Conservation (phyloP, 1,140 invertebrate species). For the Pseudomyrmex cubaensis region DNA sequence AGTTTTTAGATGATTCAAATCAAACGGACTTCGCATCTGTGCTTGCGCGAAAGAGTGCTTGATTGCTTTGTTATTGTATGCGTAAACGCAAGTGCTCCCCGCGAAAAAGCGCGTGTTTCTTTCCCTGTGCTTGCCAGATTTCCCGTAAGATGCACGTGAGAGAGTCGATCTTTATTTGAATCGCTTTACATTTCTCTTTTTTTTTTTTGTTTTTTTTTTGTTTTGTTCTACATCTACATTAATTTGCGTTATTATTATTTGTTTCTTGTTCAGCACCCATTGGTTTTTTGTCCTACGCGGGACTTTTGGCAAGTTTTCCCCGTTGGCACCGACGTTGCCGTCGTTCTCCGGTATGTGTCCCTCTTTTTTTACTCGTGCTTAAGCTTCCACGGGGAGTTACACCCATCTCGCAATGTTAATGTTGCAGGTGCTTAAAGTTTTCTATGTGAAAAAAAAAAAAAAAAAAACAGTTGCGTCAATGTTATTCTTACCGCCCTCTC, state of each 20-base stretch:
- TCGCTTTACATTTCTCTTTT: background rate
- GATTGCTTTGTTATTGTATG: slow-evolving; percentile 6
- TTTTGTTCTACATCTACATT: slow-evolving; percentile 40
- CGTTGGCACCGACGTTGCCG: slow-evolving; percentile 80
- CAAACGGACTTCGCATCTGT: too few relatives aligned
- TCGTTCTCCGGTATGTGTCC: slow-evolving; percentile 76
- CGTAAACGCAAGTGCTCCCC: background rate
- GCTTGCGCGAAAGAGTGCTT: too few relatives aligned
- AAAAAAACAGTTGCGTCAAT: too few relatives aligned
- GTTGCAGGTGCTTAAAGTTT: background rate
- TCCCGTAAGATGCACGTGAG: slow-evolving; percentile 15
- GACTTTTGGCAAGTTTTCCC: slow-evolving; percentile 80
- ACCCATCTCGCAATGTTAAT: slow-evolving; percentile 20
- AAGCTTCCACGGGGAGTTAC: slow-evolving; percentile 29
- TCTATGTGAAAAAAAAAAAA: too few relatives aligned
- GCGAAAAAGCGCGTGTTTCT: background rate
- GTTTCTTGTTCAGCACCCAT: slow-evolving; percentile 84
- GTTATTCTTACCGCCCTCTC: background rate
- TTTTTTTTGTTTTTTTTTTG: background rate
- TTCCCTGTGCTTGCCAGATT: slow-evolving; percentile 36
- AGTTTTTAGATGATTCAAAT: too few relatives aligned
- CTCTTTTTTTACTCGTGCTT: slow-evolving; percentile 64
- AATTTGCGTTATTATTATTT: slow-evolving; percentile 74
- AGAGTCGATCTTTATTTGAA: background rate
- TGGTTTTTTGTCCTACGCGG: slow-evolving; percentile 82